Percentiles rank a stretch among this genome's conserved stretches.
These are phyloP conservation scores for Galerucella calmariensis DNA, from an alignment of 2,888 invertebrate genomes.

Conservation along the genomic window DNA sequence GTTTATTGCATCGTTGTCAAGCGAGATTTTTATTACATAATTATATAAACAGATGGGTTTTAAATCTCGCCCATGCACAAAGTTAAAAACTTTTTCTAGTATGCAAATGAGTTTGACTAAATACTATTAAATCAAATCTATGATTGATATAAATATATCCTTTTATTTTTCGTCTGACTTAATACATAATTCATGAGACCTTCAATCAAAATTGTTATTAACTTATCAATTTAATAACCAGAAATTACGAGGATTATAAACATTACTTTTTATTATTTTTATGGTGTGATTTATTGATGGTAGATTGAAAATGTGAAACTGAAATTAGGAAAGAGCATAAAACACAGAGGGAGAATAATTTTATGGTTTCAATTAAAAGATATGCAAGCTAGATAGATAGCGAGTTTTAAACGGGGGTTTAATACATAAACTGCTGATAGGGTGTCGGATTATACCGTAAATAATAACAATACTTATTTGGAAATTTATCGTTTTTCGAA, in stretches of 20 bases:
- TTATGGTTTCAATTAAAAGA: conserved; percentile 61
- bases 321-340: conserved; percentile 47
- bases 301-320: conserved; percentile 54
- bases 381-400: conserved; percentile 56
- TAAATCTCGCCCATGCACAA: neutral
- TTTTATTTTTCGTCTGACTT: conserved; percentile 22
- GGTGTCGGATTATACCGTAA: conserved; percentile 54
- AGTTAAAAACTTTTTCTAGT: conserved; percentile 14
- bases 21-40: neutral
- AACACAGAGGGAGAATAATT: conserved; percentile 50
- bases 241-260: conserved; percentile 42
- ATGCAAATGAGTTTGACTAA: conserved; percentile 24
- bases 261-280: conserved; percentile 47
- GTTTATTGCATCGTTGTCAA: neutral
- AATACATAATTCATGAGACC: conserved; percentile 35
- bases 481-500: conserved; percentile 23
- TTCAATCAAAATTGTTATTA: conserved; percentile 34
- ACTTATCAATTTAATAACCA: conserved; percentile 42
- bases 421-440: conserved; percentile 56
- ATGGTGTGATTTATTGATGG: conserved; percentile 53
- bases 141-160: conserved; percentile 21
- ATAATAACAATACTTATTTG: conserved; percentile 44
- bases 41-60: neutral
- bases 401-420: conserved; percentile 53
- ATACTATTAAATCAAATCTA: conserved; percentile 18